Evolutionary conservation across 2,888 invertebrate species (phyloP).

Genomic region (Sinelater perroti): DNA sequence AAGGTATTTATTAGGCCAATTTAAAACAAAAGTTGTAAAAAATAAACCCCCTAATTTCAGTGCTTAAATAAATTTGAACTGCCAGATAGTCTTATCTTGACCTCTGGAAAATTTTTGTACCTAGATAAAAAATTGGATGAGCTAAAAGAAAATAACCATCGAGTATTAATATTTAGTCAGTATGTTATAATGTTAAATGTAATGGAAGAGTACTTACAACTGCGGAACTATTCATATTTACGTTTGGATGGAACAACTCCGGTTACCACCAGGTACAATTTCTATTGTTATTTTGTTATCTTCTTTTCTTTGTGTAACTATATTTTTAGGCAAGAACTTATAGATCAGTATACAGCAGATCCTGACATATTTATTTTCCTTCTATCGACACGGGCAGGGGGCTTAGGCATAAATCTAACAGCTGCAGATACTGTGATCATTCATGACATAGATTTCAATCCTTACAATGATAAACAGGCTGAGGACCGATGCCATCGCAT

Average conservation of each 20-base stretch:
- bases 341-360: conserved; percentile 87
- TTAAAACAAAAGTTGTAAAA: no score
- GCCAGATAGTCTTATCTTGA: conserved; percentile 75
- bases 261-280: conserved; percentile 73
- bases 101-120: conserved; percentile 87
- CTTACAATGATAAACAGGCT: conserved; percentile 98
- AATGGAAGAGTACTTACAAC: conserved; percentile 85
- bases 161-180: conserved; percentile 94
- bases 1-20: conserved; percentile 64
- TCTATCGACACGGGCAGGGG: conserved; percentile 92
- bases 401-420: conserved; percentile 93
- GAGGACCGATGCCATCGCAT: conserved; percentile 88
- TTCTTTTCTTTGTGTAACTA: neutral
- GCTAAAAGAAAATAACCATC: conserved; percentile 77
- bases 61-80: conserved; percentile 70
- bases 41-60: conserved; percentile 57
- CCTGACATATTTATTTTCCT: conserved; percentile 86
- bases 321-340: conserved; percentile 85
- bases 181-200: conserved; percentile 96
- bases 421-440: conserved; percentile 95
- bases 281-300: conserved; percentile 13
- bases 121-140: conserved; percentile 80
- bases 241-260: conserved; percentile 92
- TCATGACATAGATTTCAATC: conserved; percentile 98
- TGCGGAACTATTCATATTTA: conserved; percentile 76